phyloP scores from a whole-genome alignment of 2,888 invertebrate species.

The Bedellia somnulentella region DNA sequence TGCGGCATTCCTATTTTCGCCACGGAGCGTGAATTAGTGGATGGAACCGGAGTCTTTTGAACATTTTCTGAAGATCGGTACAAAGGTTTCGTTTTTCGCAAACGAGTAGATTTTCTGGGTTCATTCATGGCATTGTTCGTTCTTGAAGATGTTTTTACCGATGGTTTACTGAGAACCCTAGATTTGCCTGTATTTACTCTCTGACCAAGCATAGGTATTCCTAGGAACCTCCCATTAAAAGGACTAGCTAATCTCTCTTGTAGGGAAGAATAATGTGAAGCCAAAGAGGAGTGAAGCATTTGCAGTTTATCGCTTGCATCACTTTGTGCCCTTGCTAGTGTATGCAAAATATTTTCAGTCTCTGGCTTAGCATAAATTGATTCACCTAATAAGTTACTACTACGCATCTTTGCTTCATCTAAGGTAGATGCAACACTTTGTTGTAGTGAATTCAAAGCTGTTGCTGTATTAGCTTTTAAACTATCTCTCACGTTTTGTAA shows the following conservation, averaged over 20 bases:
- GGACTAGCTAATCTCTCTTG: conserved; percentile 14
- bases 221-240: not conserved
- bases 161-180: no score
- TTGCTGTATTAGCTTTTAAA: conserved; percentile 17
- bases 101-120: no score
- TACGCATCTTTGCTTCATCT: conserved; percentile 11
- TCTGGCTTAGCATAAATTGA: conserved; percentile 1
- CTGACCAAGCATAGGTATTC: not conserved
- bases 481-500: conserved; percentile 13
- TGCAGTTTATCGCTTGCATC: conserved; percentile 33
- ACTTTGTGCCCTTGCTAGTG: conserved; percentile 20
- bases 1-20: no score
- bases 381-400: conserved; percentile 4
- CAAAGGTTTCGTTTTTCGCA: no score
- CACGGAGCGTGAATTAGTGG: no score
- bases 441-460: conserved; percentile 22
- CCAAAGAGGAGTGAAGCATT: conserved; percentile 29
- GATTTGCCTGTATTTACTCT: no score
- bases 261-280: conserved; percentile 27
- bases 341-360: conserved; percentile 21
- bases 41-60: no score
- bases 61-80: no score
- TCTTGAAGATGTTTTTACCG: no score
- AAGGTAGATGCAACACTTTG: conserved; percentile 20
- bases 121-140: no score